A percentile compares a stretch with the other conserved stretches of the same genome.
phyloP scores from a whole-genome alignment of 2,113 vertebrate genomes.

The Melanotaenia duboulayi region DNA sequence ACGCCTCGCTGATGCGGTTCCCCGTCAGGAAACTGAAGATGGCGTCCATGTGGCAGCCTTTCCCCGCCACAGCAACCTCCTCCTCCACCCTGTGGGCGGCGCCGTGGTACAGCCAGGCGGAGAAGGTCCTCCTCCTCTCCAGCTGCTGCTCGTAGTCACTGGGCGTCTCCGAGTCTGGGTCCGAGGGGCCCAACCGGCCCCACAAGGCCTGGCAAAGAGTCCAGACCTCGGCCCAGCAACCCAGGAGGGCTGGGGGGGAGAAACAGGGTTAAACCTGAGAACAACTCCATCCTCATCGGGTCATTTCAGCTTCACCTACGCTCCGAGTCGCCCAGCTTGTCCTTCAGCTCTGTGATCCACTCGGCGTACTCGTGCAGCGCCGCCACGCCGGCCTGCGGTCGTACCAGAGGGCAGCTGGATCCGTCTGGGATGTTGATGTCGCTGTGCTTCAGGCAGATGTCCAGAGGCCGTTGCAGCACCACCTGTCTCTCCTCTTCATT shows the following conservation, averaged over 20 bases:
- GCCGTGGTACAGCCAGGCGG: slow-evolving; percentile 87
- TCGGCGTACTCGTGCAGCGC: slow-evolving; percentile 91
- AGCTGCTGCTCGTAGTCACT: slow-evolving; percentile 83
- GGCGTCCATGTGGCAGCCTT: slow-evolving; percentile 81
- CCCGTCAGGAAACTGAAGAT: slow-evolving; percentile 96
- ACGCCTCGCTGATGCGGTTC: slow-evolving; percentile 90
- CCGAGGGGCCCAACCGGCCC: slow-evolving; percentile 85
- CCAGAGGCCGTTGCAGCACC: slow-evolving; percentile 86
- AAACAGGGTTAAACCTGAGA: not conserved
- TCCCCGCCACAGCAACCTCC: slow-evolving; percentile 82
- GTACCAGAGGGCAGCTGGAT: slow-evolving; percentile 84
- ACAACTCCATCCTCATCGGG: not conserved
- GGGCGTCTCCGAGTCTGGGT: slow-evolving; percentile 60
- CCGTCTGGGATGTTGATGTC: slow-evolving; percentile 81
- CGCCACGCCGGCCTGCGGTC: slow-evolving; percentile 84
- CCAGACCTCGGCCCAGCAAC: slow-evolving; percentile 92
- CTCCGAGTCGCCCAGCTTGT: slow-evolving; percentile 64
- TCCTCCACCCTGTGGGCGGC: slow-evolving; percentile 84
- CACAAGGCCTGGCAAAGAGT: slow-evolving; percentile 91
- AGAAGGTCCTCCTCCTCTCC: slow-evolving; percentile 89
- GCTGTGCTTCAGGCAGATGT: slow-evolving; percentile 92
- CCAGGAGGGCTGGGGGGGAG: slow-evolving; percentile 77
- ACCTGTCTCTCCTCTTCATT: slow-evolving; percentile 69
- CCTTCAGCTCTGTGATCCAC: slow-evolving; percentile 83
- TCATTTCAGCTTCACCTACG: slow-evolving; percentile 67